Evolutionary conservation across 2,113 vertebrate species (phyloP).

Genomic region (Misgurnus mizolepis): DNA sequence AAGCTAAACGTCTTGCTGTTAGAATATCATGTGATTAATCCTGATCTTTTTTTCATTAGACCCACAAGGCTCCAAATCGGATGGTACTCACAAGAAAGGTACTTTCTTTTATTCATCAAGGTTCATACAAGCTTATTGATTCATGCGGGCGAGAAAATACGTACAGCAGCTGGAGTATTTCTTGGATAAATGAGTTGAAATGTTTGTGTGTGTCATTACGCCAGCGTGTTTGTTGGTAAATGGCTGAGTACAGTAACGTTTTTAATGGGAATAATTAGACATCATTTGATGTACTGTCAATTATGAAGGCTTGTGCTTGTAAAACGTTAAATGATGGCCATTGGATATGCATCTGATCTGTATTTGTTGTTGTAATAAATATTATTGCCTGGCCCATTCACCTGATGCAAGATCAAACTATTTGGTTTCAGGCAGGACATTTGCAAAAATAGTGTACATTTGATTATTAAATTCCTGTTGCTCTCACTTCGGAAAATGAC

Average conservation of each 20-base stretch:
- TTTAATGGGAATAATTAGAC: neutral
- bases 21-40: conserved; percentile 81
- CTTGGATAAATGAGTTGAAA: conserved; percentile 15
- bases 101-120: conserved; percentile 71
- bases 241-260: neutral
- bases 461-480: conserved; percentile 15
- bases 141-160: conserved; percentile 38
- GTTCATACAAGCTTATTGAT: conserved; percentile 50
- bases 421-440: neutral
- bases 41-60: conserved; percentile 83
- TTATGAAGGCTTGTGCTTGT: neutral
- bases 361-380: neutral
- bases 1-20: conserved; percentile 67
- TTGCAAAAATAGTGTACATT: neutral
- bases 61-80: conserved; percentile 83
- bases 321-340: neutral
- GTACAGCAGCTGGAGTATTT: conserved; percentile 9
- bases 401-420: neutral
- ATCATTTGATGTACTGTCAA: neutral
- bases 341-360: neutral
- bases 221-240: neutral
- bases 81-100: conserved; percentile 84
- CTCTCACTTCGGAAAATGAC: conserved; percentile 12
- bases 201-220: conserved; percentile 12
- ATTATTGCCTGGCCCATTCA: neutral